phyloP scores from a whole-genome alignment of 1,140 invertebrate genomes.

The Lepidurus apus region DNA sequence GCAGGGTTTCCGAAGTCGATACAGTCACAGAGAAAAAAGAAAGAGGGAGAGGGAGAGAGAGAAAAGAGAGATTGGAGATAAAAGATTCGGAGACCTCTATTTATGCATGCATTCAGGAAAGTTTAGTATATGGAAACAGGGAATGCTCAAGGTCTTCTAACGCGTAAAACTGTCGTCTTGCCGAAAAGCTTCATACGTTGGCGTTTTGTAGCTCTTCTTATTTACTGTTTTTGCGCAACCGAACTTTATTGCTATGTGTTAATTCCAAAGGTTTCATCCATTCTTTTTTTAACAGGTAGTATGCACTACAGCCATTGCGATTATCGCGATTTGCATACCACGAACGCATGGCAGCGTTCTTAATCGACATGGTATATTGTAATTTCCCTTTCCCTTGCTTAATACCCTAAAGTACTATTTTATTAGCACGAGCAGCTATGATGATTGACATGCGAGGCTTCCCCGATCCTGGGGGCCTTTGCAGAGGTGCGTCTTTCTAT shows the following conservation, averaged over 20 bases:
- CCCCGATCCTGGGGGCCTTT: slow-evolving; percentile 11
- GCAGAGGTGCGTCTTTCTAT: slow-evolving; percentile 23
- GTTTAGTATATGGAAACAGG: slow-evolving; percentile 1
- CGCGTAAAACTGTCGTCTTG: slow-evolving; percentile 11
- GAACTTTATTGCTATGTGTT: neutral
- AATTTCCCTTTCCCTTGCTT: neutral
- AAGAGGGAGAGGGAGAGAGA: neutral
- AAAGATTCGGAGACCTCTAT: neutral
- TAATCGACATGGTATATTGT: slow-evolving; percentile 8
- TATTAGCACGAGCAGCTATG: slow-evolving; percentile 20
- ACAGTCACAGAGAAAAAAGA: neutral
- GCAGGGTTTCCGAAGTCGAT: neutral
- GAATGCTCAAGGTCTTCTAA: neutral
- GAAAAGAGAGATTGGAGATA: neutral
- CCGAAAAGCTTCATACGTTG: neutral
- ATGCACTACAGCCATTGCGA: neutral
- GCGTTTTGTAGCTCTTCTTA: neutral
- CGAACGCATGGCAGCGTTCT: neutral
- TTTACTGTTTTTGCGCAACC: neutral
- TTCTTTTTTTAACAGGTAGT: neutral
- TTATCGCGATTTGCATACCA: neutral
- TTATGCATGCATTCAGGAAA: slow-evolving; percentile 3
- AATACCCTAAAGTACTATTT: neutral
- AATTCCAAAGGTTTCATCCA: neutral
- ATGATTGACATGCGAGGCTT: slow-evolving; percentile 31